A percentile compares a stretch with the other conserved stretches of the same genome.
Evolutionary conservation across 2,888 invertebrate species (phyloP).

Genomic region (Andrena chrysosceles): DNA sequence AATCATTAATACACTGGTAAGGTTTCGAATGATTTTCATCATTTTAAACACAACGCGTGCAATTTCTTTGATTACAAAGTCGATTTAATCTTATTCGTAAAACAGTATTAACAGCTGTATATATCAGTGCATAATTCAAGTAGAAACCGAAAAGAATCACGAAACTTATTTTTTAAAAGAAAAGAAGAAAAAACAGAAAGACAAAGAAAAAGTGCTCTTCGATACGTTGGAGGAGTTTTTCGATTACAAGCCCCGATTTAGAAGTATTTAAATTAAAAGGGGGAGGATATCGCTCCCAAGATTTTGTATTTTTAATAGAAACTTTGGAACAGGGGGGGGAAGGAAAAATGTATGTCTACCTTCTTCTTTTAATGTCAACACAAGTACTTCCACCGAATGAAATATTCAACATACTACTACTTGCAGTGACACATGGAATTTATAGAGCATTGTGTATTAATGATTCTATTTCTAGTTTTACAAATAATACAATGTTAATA

Average conservation of each 20-base stretch:
- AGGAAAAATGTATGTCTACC: background rate
- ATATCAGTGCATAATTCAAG: slow-evolving; percentile 15
- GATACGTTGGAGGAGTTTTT: background rate
- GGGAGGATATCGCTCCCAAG: background rate
- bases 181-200: background rate
- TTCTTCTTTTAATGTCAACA: background rate
- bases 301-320: background rate
- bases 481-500: slow-evolving; percentile 68
- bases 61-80: slow-evolving; percentile 18
- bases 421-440: slow-evolving; percentile 2
- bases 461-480: slow-evolving; percentile 72
- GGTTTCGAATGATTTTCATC: slow-evolving; percentile 19
- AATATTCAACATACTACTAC: background rate
- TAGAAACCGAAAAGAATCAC: too few relatives aligned
- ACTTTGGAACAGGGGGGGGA: background rate
- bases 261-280: background rate
- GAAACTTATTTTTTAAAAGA: background rate
- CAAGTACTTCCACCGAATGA: background rate
- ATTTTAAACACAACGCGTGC: slow-evolving; percentile 6
- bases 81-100: slow-evolving; percentile 17
- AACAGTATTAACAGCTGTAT: slow-evolving; percentile 58
- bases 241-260: background rate
- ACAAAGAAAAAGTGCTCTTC: background rate
- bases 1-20: slow-evolving; percentile 73
- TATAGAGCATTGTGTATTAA: slow-evolving; percentile 66